Base-by-base conservation (phyloP, 2,797 vertebrate genomes). In the Macroramphosus scolopax region DNA sequence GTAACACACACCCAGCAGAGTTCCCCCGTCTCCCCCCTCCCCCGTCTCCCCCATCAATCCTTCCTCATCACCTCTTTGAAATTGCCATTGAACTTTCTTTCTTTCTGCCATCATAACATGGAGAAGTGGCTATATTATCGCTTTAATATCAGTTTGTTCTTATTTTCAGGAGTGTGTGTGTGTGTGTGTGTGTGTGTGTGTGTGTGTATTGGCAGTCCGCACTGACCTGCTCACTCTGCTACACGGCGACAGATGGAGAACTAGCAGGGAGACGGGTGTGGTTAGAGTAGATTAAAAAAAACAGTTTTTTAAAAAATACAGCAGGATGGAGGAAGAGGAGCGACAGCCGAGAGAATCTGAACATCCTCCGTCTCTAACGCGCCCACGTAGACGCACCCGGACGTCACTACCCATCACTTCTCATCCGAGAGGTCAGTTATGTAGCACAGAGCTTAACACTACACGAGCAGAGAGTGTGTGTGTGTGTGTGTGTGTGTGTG, bases 1-100 rank as follows among this genome's bases (percentile, higher is more conserved):
- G 45, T 31, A 60, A 63, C 36, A 47, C 49, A 60, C 63, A 69
- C 67, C 38, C 54, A 22, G 67, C 61, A 66, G 60, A 53, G 44
- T 51, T 38, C 52, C 63, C 22, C 8, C 26, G 42, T 49, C 36
- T 47, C 24, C 1, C 36, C 50, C 41, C 57, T 17, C 26, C 49
- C 15, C 38, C 39, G 13, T 7, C 29, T 33, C 22, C 40, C 15
- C 22, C 20, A 18, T 20, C 9, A 11, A 30, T 30, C 25, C 38
- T 47, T 18, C 20, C 22, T 46, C 13, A 40, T 50, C 12, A 22
- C 28, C 6, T 6, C n/a, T n/a, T n/a, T n/a, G n/a, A n/a, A n/a
- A n/a, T n/a, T n/a, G n/a, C n/a, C n/a, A n/a, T n/a, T n/a, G n/a
- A n/a, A n/a, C n/a, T n/a, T n/a, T n/a, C n/a, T n/a, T n/a, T n/a